phyloP scores from a whole-genome alignment of 1,140 invertebrate species.

The Aradophagus sp. region DNA sequence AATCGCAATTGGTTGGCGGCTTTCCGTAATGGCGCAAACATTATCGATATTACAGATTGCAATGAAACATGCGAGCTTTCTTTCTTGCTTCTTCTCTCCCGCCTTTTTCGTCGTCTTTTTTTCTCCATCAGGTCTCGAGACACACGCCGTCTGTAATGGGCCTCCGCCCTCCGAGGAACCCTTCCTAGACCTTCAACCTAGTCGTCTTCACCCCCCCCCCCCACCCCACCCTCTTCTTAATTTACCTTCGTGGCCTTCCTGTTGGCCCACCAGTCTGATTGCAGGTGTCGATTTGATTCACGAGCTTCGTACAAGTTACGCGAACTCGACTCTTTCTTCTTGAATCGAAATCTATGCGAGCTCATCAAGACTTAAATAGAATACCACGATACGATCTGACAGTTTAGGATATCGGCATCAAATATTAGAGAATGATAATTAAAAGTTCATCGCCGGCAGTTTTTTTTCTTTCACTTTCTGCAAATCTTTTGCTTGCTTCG shows the following conservation, averaged over 20 bases:
- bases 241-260: constrained; percentile 61
- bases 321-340: constrained; percentile 54
- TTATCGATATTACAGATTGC: constrained; percentile 72
- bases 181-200: constrained; percentile 45
- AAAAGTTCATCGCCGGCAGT: constrained; percentile 23
- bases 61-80: constrained; percentile 71
- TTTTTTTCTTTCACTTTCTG: neutral
- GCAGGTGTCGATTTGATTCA: constrained; percentile 68
- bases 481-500: too few species aligned
- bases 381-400: constrained; percentile 50
- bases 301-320: constrained; percentile 53
- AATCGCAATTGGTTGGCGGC: constrained; percentile 69
- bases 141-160: constrained; percentile 64
- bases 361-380: constrained; percentile 52
- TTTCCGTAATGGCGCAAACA: constrained; percentile 61
- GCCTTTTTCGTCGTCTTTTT: constrained; percentile 46
- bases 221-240: constrained; percentile 60
- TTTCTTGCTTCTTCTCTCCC: too few species aligned
- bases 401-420: constrained; percentile 18
- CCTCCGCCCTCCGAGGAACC: constrained; percentile 46
- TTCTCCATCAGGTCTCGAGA: constrained; percentile 62
- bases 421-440: constrained; percentile 52
- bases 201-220: constrained; percentile 49
- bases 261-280: constrained; percentile 55
- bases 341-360: constrained; percentile 50